Evolutionary conservation across 2,888 invertebrate genomes (phyloP), one percentile per base, ranked within the genome.

Genomic region (Drepanosiphum platanoidis): DNA sequence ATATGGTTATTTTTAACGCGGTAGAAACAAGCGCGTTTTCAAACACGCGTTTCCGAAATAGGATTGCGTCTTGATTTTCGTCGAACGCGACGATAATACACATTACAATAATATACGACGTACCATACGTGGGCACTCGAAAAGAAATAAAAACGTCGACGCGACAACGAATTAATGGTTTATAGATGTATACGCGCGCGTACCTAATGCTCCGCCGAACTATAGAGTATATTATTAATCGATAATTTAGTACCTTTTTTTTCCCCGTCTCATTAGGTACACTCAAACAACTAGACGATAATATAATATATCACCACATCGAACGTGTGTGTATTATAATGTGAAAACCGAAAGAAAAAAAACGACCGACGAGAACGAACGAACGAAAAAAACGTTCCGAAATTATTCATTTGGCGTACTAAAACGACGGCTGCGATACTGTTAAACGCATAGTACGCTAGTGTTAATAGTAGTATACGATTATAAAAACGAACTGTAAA

Each of bases 101-200:
- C n/a, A n/a, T n/a, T n/a, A n/a, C n/a, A n/a, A n/a, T n/a, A n/a
- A n/a, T n/a, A n/a, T n/a, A n/a, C n/a, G n/a, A n/a, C n/a, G n/a
- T n/a, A n/a, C n/a, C n/a, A n/a, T n/a, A n/a, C n/a, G n/a, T n/a
- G n/a, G n/a, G n/a, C n/a, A 58, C 27, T 39, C 30, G 58, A 70
- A 71, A 36, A 22, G 22, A 66, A 81, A 81, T 81, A 81, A 81
- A 81, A 81, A 81, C 81, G 81, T 81, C 81, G 22, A 68, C 80
- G 30, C 58, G 36, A 81, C 58, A 58, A 32, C 30, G 71, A 39
- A 71, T 81, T 81, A 81, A 81, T 81, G 81, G 39, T 58, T 70
- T 39, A 36, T 15, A 36, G 34, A 30, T 34, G 11, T 61, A 52
- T 18, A 27, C 52, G 22, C 71, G n/a, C n/a, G n/a, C 36, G 58